These are phyloP conservation scores for Petrophora chlorosata DNA, from an alignment of 2,888 invertebrate species.

Conservation along the genomic window DNA sequence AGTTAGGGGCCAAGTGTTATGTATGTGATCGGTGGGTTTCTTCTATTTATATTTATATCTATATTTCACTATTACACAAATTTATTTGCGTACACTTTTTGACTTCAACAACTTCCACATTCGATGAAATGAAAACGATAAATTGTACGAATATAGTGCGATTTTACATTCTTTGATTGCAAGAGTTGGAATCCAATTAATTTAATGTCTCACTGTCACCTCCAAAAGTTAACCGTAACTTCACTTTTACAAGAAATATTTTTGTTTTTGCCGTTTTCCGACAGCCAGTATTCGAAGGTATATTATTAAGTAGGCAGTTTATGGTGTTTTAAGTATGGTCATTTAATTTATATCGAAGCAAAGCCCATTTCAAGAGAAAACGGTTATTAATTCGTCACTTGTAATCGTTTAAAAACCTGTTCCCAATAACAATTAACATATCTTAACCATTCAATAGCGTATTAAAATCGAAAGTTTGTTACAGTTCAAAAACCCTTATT, in stretches of 20 bases:
- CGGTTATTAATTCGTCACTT: neutral
- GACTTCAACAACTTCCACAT: no score
- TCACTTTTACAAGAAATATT: neutral
- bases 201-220: neutral
- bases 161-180: no score
- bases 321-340: conserved; percentile 4
- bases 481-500: conserved; percentile 30
- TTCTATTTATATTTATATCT: no score
- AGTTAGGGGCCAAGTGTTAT: no score
- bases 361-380: conserved; percentile 15
- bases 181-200: neutral
- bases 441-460: conserved; percentile 2
- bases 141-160: no score
- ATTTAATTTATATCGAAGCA: conserved; percentile 3
- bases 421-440: conserved; percentile 10
- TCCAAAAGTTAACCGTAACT: neutral
- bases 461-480: conserved; percentile 29
- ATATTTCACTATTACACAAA: no score
- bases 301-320: conserved; percentile 1
- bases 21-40: no score
- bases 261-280: conserved; percentile 1
- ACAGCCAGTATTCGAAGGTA: neutral
- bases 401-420: conserved; percentile 11
- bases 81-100: no score
- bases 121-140: no score